Conservation (phyloP, 2,888 invertebrate genomes). For the Erebia aethiops region DNA sequence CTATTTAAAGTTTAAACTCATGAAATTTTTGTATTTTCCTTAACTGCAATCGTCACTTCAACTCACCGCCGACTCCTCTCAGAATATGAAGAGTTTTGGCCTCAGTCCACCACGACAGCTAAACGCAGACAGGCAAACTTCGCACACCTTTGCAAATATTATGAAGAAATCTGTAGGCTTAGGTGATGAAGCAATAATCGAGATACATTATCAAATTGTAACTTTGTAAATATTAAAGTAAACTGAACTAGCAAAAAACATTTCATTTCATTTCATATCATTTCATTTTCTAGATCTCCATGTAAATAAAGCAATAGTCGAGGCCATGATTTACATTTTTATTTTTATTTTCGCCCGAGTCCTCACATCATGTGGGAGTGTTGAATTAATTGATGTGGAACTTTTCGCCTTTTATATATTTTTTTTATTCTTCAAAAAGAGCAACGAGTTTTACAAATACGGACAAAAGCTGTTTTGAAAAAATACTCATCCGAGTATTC, state of each 20-base stretch:
- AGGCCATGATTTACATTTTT: slow-evolving; percentile 11
- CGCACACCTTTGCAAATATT: neutral
- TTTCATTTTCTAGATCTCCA: neutral
- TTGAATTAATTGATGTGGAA: slow-evolving; percentile 15
- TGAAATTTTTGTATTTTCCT: no score
- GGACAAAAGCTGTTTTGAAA: slow-evolving; percentile 9
- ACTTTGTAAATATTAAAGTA: neutral
- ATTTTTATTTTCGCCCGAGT: slow-evolving; percentile 6
- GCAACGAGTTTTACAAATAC: slow-evolving; percentile 9
- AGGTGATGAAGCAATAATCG: neutral
- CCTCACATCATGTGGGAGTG: slow-evolving; percentile 15
- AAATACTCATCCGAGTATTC: neutral
- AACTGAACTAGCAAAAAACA: neutral
- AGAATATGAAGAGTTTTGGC: no score
- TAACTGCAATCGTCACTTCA: no score
- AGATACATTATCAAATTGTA: neutral
- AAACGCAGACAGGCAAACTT: neutral
- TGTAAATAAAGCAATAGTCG: neutral
- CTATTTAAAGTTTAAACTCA: no score
- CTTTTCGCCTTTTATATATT: slow-evolving; percentile 12
- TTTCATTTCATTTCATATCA: no score
- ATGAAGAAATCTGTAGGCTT: no score
- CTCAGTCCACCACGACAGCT: no score
- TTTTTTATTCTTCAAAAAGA: slow-evolving; percentile 12
- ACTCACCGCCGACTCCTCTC: slow-evolving; percentile 74